These are phyloP conservation scores for Sciurus carolinensis DNA, from an alignment of 2,797 vertebrate species.

Conservation along the genomic window DNA sequence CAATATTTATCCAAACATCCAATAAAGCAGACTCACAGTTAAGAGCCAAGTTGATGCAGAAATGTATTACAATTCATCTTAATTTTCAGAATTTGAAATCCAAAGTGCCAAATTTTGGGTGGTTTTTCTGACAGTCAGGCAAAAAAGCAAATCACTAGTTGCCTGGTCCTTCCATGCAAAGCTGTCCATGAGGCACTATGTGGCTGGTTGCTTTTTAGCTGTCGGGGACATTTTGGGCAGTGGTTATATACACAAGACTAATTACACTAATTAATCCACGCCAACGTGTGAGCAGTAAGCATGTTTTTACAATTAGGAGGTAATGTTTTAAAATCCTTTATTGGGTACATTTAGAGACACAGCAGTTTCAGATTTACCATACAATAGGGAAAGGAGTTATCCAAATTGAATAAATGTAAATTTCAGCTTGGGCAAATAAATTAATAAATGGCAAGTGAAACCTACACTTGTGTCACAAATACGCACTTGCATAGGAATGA, in stretches of 20 bases:
- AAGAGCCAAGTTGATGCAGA: slow-evolving; percentile 22
- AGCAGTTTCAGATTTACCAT: slow-evolving; percentile 85
- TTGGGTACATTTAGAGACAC: slow-evolving; percentile 82
- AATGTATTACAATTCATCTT: neutral
- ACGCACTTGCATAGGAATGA: slow-evolving; percentile 38
- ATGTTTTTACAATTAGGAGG: slow-evolving; percentile 83
- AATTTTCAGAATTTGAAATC: slow-evolving; percentile 57
- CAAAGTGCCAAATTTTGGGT: neutral
- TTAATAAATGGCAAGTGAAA: slow-evolving; percentile 72
- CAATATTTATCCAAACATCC: slow-evolving; percentile 1
- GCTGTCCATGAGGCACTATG: slow-evolving; percentile 40
- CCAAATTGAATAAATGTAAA: slow-evolving; percentile 80
- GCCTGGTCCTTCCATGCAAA: slow-evolving; percentile 51
- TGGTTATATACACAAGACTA: slow-evolving; percentile 82
- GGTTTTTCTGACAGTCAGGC: slow-evolving; percentile 55
- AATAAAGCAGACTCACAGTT: slow-evolving; percentile 25
- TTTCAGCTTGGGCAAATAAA: slow-evolving; percentile 81
- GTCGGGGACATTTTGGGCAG: slow-evolving; percentile 77
- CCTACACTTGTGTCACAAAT: slow-evolving; percentile 62
- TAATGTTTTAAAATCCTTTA: slow-evolving; percentile 78
- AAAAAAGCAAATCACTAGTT: slow-evolving; percentile 58
- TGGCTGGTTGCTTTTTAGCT: slow-evolving; percentile 67
- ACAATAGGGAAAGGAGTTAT: slow-evolving; percentile 78
- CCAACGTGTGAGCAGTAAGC: slow-evolving; percentile 80
- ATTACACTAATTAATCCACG: slow-evolving; percentile 83